phyloP scores from a whole-genome alignment of 2,888 invertebrate species.

The Nephrotoma guestfalica region DNA sequence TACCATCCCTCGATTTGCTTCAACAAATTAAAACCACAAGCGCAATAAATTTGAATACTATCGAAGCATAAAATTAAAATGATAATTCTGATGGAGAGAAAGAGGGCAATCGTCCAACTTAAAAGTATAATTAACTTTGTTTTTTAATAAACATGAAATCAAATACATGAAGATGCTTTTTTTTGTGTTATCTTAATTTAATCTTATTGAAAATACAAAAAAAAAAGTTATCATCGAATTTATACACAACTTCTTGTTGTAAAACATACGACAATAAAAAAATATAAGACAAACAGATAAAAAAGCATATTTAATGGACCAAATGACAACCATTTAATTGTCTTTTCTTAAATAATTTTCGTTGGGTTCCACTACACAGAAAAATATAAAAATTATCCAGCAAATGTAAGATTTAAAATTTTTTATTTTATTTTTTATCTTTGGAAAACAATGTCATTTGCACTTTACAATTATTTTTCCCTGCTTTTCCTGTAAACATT shows the following conservation, averaged over 20 bases:
- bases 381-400: not conserved
- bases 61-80: not conserved
- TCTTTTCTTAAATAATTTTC: not conserved
- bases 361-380: not conserved
- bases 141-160: not conserved
- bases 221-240: not conserved
- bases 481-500: not conserved
- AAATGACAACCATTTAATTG: constrained; percentile 6
- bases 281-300: not conserved
- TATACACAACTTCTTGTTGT: not conserved
- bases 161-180: not conserved
- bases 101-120: not conserved
- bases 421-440: not conserved
- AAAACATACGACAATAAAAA: not conserved
- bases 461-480: constrained; percentile 5
- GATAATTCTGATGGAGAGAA: not conserved
- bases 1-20: too few species aligned
- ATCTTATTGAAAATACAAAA: not conserved
- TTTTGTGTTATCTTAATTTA: constrained; percentile 1
- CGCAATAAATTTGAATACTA: not conserved
- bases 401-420: not conserved
- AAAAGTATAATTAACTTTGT: not conserved
- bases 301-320: constrained; percentile 4
- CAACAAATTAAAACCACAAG: not conserved
- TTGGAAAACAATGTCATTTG: constrained; percentile 7